phyloP scores from a whole-genome alignment of 2,888 invertebrate species.

The Megastigmus dorsalis region DNA sequence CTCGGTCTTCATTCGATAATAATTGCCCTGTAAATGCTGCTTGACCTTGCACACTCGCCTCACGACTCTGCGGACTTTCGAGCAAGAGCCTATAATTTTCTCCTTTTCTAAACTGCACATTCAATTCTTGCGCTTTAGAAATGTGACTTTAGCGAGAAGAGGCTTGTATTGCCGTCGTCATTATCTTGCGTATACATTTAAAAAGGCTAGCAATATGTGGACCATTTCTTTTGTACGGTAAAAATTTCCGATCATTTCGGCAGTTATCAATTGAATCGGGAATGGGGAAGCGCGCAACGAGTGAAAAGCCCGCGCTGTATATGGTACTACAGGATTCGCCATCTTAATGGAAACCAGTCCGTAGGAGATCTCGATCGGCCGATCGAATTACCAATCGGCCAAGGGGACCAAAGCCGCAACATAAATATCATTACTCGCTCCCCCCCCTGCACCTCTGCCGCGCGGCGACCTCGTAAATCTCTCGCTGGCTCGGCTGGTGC shows the following conservation, averaged over 20 bases:
- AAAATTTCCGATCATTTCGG: no score
- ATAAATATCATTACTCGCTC: slow-evolving; percentile 38
- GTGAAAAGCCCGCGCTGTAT: no score
- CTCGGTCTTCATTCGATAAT: slow-evolving; percentile 52
- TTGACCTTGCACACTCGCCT: slow-evolving; percentile 45
- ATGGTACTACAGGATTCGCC: background rate
- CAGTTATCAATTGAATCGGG: no score
- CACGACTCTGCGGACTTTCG: slow-evolving; percentile 6
- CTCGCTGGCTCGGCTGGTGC: no score
- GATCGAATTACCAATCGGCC: slow-evolving; percentile 13
- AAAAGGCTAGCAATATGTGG: no score
- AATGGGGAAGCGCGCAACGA: no score
- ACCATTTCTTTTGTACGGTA: no score
- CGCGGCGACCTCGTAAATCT: slow-evolving; percentile 42
- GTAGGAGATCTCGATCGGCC: slow-evolving; percentile 10
- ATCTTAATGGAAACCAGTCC: slow-evolving; percentile 4
- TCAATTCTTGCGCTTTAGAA: slow-evolving; percentile 17
- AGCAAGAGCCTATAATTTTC: slow-evolving; percentile 40
- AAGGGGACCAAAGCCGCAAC: background rate
- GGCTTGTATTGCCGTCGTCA: no score
- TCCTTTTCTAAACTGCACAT: slow-evolving; percentile 25
- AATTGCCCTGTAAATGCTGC: slow-evolving; percentile 44
- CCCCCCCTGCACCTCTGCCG: no score
- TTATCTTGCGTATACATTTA: no score
- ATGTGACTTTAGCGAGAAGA: no score